Evolutionary conservation across 2,888 invertebrate genomes (phyloP).

Genomic region (Cyrtodaria siliqua): DNA sequence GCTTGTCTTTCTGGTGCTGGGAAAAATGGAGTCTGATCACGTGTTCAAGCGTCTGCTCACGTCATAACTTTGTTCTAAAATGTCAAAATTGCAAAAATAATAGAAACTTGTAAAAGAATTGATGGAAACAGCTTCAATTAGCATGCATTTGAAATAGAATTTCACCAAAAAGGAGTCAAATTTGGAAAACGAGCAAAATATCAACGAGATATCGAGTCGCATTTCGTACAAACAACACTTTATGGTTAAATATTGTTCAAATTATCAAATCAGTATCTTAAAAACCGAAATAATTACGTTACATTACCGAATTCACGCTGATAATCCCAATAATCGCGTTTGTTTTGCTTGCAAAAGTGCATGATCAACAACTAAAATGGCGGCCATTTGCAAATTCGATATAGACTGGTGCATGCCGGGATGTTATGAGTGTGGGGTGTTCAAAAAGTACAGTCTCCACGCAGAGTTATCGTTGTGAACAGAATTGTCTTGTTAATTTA

Average conservation of each 20-base stretch:
- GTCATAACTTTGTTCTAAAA: slow-evolving; percentile 34
- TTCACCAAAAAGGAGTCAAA: no score
- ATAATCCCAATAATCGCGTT: not conserved
- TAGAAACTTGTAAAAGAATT: no score
- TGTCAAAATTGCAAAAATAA: not conserved
- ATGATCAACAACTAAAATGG: slow-evolving; percentile 71
- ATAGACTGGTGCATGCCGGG: slow-evolving; percentile 64
- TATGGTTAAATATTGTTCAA: no score
- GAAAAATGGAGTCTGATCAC: slow-evolving; percentile 77
- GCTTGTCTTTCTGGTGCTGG: slow-evolving; percentile 58
- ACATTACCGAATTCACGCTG: not conserved
- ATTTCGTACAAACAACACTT: no score
- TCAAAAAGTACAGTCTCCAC: slow-evolving; percentile 11
- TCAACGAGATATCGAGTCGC: no score
- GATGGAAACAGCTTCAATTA: no score
- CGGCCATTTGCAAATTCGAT: slow-evolving; percentile 68
- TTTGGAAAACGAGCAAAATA: no score
- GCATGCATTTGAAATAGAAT: no score
- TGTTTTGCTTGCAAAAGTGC: slow-evolving; percentile 15
- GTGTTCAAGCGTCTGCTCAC: slow-evolving; percentile 60
- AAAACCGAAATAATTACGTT: not conserved
- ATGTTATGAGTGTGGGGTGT: slow-evolving; percentile 37
- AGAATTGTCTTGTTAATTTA: no score
- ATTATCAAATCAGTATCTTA: no score
- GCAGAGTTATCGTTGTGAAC: no score